Conservation (phyloP, 2,888 invertebrate species). For the Junonia oenone region DNA sequence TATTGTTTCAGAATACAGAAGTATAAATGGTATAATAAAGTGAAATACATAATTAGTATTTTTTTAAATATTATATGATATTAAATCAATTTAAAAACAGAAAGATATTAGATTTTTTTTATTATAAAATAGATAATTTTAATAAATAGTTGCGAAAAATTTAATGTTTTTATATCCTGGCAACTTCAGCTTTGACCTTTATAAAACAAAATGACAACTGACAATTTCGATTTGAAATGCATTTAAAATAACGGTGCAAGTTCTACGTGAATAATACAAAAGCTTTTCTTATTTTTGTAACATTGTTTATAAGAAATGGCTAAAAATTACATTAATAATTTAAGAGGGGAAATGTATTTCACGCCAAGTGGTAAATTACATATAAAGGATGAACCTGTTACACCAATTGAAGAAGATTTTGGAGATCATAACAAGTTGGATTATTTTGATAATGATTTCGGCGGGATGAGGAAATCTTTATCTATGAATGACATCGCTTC, state of each 20-base stretch:
- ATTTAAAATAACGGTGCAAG: slow-evolving; percentile 21
- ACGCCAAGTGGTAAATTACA: slow-evolving; percentile 46
- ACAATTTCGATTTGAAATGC: slow-evolving; percentile 18
- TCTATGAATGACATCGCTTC: slow-evolving; percentile 61
- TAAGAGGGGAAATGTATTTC: slow-evolving; percentile 57
- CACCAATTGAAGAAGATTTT: slow-evolving; percentile 59
- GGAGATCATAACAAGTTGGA: slow-evolving; percentile 52
- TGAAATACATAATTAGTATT: not conserved
- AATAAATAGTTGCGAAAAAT: not conserved
- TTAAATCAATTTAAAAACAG: not conserved
- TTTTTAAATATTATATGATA: not conserved
- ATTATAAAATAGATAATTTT: not conserved
- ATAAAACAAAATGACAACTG: slow-evolving; percentile 9
- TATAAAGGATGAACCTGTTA: slow-evolving; percentile 59
- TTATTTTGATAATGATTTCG: slow-evolving; percentile 42
- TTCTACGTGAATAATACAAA: not conserved
- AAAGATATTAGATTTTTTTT: not conserved
- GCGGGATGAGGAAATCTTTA: slow-evolving; percentile 57
- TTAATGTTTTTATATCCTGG: slow-evolving; percentile 7
- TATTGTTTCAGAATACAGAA: not conserved
- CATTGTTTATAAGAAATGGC: slow-evolving; percentile 45
- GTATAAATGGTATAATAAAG: not conserved
- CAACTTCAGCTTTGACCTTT: not conserved
- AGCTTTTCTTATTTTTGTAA: not conserved
- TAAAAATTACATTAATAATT: slow-evolving; percentile 53